These are phyloP conservation scores for Thinocorus orbignyianus DNA, from an alignment of 2,113 vertebrate genomes.

Conservation along the genomic window DNA sequence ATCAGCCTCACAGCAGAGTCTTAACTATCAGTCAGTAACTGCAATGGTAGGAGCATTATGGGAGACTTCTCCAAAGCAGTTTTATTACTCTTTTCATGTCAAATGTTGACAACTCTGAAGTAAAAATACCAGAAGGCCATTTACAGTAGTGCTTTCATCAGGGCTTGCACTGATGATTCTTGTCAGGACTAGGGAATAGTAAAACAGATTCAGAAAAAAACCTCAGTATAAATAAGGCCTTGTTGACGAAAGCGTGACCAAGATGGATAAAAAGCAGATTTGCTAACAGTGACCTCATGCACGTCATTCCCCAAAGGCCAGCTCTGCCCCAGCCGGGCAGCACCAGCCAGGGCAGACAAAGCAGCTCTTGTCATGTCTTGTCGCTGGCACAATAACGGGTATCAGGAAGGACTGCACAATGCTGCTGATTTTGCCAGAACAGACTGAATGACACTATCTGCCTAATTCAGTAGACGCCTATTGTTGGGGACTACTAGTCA, in stretches of 20 bases:
- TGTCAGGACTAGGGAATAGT: neutral
- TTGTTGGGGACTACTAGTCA: neutral
- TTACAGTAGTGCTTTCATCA: neutral
- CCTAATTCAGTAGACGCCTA: neutral
- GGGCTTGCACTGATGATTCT: neutral
- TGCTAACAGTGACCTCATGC: conserved; percentile 30
- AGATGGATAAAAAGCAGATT: conserved; percentile 34
- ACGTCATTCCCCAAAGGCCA: conserved; percentile 14
- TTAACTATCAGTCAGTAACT: neutral
- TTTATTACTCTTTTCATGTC: neutral
- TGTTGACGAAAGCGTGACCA: conserved; percentile 31
- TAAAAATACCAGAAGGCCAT: neutral
- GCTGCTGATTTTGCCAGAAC: conserved; percentile 11
- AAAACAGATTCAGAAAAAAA: neutral
- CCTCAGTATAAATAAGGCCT: conserved; percentile 1
- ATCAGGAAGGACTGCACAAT: conserved; percentile 37
- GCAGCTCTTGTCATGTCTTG: conserved; percentile 47
- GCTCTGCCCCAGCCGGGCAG: conserved; percentile 35
- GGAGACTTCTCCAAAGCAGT: neutral
- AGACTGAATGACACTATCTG: conserved; percentile 23
- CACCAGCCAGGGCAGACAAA: conserved; percentile 38
- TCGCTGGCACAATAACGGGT: conserved; percentile 17
- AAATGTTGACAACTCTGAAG: neutral
- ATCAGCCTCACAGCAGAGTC: neutral
- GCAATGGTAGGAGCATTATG: neutral